phyloP scores from a whole-genome alignment of 2,888 invertebrate species.

The Macrosiphum euphorbiae region DNA sequence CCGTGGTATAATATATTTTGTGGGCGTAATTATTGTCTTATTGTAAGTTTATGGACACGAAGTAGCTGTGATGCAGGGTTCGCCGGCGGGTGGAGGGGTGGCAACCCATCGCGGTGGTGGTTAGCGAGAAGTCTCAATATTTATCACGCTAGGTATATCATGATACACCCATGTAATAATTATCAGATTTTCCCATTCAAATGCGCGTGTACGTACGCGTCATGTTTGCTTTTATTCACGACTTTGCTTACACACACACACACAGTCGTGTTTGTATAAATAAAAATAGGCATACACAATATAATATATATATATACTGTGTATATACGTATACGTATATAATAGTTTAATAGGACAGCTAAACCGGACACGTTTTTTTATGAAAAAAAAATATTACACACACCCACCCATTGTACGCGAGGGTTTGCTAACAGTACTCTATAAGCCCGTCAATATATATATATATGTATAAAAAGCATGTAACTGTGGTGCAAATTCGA shows the following conservation, averaged over 20 bases:
- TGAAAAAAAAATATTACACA: background rate
- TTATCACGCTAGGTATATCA: conserved; percentile 48
- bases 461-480: background rate
- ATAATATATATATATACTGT: background rate
- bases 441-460: background rate
- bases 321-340: background rate
- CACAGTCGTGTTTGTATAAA: background rate
- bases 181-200: conserved; percentile 55
- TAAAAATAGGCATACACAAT: background rate
- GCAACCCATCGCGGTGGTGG: background rate
- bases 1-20: conserved; percentile 2
- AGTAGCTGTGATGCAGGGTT: background rate
- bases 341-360: conserved; percentile 37
- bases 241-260: conserved; percentile 22
- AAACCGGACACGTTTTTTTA: conserved; percentile 48
- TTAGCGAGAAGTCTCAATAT: conserved; percentile 48
- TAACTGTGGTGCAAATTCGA: background rate
- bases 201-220: background rate
- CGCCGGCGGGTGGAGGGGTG: background rate
- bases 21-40: conserved; percentile 52
- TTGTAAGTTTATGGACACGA: conserved; percentile 52
- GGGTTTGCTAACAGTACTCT: background rate
- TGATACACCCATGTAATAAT: conserved; percentile 37
- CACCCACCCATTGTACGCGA: background rate
- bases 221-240: conserved; percentile 55